A percentile compares a stretch with the other conserved stretches of the same genome.
phyloP scores from a whole-genome alignment of 2,888 invertebrate species.

The Malthinus flaveolus region DNA sequence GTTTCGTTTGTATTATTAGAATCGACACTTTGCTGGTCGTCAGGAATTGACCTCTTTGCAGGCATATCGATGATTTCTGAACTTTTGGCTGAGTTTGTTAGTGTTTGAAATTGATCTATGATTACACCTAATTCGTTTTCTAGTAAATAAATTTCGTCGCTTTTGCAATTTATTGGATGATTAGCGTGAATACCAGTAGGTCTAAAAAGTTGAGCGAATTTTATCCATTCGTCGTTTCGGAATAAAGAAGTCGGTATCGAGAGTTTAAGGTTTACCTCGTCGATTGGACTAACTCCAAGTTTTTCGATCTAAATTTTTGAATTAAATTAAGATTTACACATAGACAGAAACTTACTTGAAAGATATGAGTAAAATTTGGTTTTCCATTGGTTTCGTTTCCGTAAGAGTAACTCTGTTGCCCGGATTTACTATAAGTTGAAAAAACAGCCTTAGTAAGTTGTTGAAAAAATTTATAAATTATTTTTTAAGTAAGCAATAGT shows the following conservation, averaged over 20 bases:
- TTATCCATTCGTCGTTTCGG: constrained; percentile 16
- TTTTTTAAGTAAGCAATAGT: not conserved
- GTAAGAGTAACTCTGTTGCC: constrained; percentile 49
- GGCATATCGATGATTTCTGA: not conserved
- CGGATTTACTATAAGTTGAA: constrained; percentile 44
- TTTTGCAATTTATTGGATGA: constrained; percentile 40
- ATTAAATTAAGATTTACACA: not conserved
- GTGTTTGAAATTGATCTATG: not conserved
- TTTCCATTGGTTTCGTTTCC: constrained; percentile 37
- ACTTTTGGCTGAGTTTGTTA: not conserved
- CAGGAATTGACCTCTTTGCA: not conserved
- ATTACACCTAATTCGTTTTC: constrained; percentile 14
- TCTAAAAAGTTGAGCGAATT: constrained; percentile 37
- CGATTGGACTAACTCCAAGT: constrained; percentile 52
- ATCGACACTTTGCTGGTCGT: not conserved
- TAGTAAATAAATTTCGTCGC: constrained; percentile 34
- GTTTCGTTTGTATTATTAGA: not conserved
- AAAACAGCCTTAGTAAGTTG: not conserved
- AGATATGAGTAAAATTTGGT: constrained; percentile 39
- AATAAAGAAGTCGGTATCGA: constrained; percentile 44
- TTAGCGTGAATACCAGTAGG: constrained; percentile 36
- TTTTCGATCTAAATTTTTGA: constrained; percentile 38
- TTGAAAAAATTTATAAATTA: not conserved
- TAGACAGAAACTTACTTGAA: constrained; percentile 38
- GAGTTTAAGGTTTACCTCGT: constrained; percentile 46